Evolutionary conservation across 2,113 vertebrate genomes (phyloP).

Genomic region (Elachura formosa): DNA sequence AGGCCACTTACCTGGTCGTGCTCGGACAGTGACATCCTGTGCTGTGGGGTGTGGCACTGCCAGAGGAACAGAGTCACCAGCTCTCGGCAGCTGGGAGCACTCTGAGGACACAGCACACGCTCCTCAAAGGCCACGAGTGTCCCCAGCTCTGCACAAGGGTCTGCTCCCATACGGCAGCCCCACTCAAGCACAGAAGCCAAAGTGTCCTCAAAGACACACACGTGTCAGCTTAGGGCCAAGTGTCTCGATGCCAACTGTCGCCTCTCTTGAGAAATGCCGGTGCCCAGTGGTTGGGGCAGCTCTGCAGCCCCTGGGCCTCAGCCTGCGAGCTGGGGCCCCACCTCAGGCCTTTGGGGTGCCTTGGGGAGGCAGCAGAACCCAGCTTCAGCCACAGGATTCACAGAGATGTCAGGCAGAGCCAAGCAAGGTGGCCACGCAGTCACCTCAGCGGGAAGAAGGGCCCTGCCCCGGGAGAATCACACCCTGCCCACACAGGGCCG

Average conservation of each 20-base stretch:
- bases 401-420: neutral
- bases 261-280: neutral
- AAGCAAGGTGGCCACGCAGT: fast-evolving
- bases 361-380: neutral
- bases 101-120: neutral
- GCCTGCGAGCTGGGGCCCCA: neutral
- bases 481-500: neutral
- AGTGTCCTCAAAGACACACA: neutral
- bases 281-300: neutral
- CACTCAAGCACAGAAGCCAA: neutral
- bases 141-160: neutral
- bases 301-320: neutral
- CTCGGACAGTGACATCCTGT: neutral
- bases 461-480: neutral
- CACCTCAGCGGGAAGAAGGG: neutral
- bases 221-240: neutral
- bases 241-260: fast-evolving
- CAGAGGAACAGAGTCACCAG: neutral
- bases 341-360: neutral
- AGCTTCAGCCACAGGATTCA: neutral
- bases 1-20: constrained; percentile 1
- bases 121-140: neutral
- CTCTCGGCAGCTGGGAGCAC: neutral
- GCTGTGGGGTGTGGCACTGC: neutral
- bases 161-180: neutral